These are phyloP conservation scores for Drosophila colorata DNA, from an alignment of 2,888 invertebrate genomes.

Conservation along the genomic window DNA sequence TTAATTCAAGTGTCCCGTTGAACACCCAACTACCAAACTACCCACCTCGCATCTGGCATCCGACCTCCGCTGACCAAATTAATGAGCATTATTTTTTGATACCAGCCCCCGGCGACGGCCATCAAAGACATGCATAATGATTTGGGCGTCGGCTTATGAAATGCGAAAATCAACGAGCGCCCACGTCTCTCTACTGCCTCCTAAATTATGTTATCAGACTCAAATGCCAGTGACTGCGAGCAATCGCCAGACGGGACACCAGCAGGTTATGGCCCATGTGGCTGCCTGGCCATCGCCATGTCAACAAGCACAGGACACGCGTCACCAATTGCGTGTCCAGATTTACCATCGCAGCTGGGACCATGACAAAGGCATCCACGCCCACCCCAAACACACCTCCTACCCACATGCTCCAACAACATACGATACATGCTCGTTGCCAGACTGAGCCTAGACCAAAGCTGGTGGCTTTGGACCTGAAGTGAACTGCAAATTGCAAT, in stretches of 20 bases:
- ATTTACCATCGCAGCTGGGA: constrained; percentile 45
- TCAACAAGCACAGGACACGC: constrained; percentile 66
- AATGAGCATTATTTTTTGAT: constrained; percentile 66
- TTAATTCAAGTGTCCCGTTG: constrained; percentile 67
- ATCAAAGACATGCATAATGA: constrained; percentile 74
- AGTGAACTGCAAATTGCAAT: constrained; percentile 11
- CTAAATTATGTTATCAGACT: constrained; percentile 49
- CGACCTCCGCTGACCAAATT: constrained; percentile 26
- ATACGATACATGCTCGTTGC: not conserved
- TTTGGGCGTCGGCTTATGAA: constrained; percentile 67
- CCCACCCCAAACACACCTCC: not conserved
- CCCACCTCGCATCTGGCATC: not conserved
- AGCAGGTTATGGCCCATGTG: constrained; percentile 17
- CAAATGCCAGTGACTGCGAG: constrained; percentile 4
- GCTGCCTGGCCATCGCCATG: constrained; percentile 58
- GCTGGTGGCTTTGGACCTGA: not conserved
- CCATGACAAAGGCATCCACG: not conserved
- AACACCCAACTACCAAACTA: not conserved
- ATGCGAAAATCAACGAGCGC: constrained; percentile 45
- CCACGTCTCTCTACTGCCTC: constrained; percentile 27
- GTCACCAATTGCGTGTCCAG: constrained; percentile 59
- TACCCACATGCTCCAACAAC: not conserved
- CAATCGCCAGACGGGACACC: not conserved
- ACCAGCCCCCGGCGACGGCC: constrained; percentile 5
- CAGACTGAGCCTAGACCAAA: constrained; percentile 2